Base-by-base conservation (phyloP, 92 coral and sea anemone species). In the Pocillopora meandrina region DNA sequence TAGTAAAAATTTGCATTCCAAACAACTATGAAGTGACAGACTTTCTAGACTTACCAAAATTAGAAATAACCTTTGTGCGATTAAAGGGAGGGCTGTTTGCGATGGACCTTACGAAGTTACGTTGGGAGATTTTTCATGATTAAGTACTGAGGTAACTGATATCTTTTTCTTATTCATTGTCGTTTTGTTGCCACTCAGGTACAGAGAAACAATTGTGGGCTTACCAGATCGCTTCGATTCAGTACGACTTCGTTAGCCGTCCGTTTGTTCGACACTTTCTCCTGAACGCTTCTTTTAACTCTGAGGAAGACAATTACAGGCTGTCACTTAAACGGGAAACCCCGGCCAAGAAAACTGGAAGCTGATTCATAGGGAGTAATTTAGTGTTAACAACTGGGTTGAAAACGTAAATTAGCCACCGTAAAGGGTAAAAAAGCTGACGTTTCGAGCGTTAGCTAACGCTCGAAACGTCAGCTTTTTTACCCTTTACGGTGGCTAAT, bases 231-330 rank as follows among this genome's bases (percentile, higher is more conserved):
- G 98, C 99, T 8, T 92, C 98, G 15, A 92, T 94, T 61, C 95
- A 96, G 85, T 96, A 94, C 85, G 95, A 91, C 95, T 94, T 92
- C 60, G 79, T 90, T 49, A 96, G 92, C 78, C 89, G 87, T 59
- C 92, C 90, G 7, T 94, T 89, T 10, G 90, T 90, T 10, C 90
- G 90, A 21, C 92, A 96, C 61, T 96, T 94, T 71, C 92, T 96
- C 17, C 94, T 96, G 9, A 94, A 92, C 86, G 94, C 95, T 9
- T 85, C 98, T 14, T 94, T 96, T 73, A 96, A 96, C 88, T 89
- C 99, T 2, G 99, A 96, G 59, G 98, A 96, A 86, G 99, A 96
- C 31, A 96, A 96, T 83, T 96, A 96, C 90, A 96, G 94, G 58
- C 95, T 94, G 68, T 96, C 99, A 9, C 81, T 96, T 52, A 95